Evolutionary conservation across 37 sponge, comb jelly and placozoan species (phyloP).

Genomic region (Trichoplax adhaerens): DNA sequence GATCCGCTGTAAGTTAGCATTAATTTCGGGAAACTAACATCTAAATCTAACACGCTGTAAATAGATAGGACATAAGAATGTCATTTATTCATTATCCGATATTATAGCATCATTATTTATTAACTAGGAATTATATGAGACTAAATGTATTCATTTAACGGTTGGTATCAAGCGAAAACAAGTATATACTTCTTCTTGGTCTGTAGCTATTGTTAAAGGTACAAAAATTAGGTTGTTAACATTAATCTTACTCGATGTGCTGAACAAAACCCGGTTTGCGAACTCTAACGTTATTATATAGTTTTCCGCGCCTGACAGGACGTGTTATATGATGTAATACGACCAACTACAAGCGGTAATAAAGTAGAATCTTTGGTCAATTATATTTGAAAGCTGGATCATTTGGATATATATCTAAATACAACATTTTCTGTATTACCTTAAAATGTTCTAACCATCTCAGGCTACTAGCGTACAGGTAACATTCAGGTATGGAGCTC

Average conservation of each 20-base stretch:
- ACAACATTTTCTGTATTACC: slow-evolving; percentile 7
- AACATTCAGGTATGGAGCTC: slow-evolving; percentile 8
- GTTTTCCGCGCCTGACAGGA: slow-evolving; percentile 57
- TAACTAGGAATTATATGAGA: too few species aligned
- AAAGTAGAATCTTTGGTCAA: too few species aligned
- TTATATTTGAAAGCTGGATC: too few species aligned
- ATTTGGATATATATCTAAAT: too few species aligned
- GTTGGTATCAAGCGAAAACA: not conserved
- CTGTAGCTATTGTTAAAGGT: too few species aligned
- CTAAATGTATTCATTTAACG: not conserved
- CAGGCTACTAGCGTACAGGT: slow-evolving; percentile 73
- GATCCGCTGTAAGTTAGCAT: slow-evolving; percentile 56
- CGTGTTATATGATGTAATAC: slow-evolving; percentile 28
- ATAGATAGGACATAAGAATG: not conserved
- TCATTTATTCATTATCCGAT: too few species aligned
- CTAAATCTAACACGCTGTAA: slow-evolving; percentile 27
- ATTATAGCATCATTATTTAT: too few species aligned
- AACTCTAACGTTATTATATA: slow-evolving; percentile 30
- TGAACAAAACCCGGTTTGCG: slow-evolving; percentile 34
- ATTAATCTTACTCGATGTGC: slow-evolving; percentile 29
- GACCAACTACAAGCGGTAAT: too few species aligned
- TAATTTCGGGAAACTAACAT: slow-evolving; percentile 21
- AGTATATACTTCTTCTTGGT: too few species aligned
- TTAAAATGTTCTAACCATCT: slow-evolving; percentile 67
- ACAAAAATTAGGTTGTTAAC: too few species aligned